Base-by-base conservation (phyloP, 2,113 vertebrate genomes). In the Rhombomys opimus region DNA sequence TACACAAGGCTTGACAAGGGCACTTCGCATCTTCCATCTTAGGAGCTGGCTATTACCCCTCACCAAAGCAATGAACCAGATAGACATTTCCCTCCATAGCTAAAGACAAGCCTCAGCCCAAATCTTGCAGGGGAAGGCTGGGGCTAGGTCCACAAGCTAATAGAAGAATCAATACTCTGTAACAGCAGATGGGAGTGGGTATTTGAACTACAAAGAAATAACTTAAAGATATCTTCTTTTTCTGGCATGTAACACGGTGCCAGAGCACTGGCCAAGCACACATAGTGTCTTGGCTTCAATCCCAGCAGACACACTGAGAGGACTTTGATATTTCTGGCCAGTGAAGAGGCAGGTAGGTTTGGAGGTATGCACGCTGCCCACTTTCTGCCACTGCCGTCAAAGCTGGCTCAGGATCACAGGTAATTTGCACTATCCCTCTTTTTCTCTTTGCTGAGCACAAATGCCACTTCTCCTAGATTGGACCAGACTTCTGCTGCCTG, bases 371-470 rank as follows among this genome's bases (percentile, higher is more conserved):
- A 1, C 27, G 65, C 6, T 6, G 5, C 57, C 57, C 0, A 23
- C 54, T 52, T 50, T 8, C 78, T 52, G 15, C 70, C 52, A 1
- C 67, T 8, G 11, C 52, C 18, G 32, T 85, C 87, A 13, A 35
- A 14, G 32, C 67, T 6, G n/a, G 0, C 25, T 84, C 87, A 10
- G 70, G 90, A 81, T 6, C 67, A 76, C 93, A 90, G 96, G 97
- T 92, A 91, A 17, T 93, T 91, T 93, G 95, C 97, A 89, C 89
- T 93, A 87, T 65, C 30, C 1, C 81, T 59, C 70, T 68, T n/a
- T 91, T 97, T 90, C 95, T 80, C 91, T 96, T 94, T 93, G 72
- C 84, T 95, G 90, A 98, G 96, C 95, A 73, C 87, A 46, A 32
- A 27, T 92, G 89, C 87, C 86, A 89, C 90, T 96, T 95, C 63